These are phyloP conservation scores for Labeo rohita DNA, from an alignment of 2,113 vertebrate genomes.

Conservation along the genomic window DNA sequence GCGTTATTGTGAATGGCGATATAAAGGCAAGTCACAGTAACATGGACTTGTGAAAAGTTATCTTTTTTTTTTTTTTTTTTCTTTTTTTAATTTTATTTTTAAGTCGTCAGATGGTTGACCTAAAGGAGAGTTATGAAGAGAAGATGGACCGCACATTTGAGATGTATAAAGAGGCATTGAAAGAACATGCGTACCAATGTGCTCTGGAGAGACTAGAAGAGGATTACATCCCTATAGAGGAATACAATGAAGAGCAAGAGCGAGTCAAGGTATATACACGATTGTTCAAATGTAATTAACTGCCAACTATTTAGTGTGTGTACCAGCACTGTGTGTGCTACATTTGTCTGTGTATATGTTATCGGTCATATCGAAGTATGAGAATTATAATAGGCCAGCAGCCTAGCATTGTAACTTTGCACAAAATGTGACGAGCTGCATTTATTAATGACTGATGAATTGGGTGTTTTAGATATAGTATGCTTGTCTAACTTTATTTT, in stretches of 20 bases:
- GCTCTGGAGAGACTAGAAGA: conserved; percentile 85
- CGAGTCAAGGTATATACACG: conserved; percentile 78
- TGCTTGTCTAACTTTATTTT: neutral
- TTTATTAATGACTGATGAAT: too few relatives aligned
- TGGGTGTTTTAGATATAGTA: neutral
- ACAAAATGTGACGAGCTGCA: too few relatives aligned
- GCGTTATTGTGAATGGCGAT: neutral
- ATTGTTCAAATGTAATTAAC: neutral
- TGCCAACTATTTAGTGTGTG: neutral
- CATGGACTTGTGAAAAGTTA: neutral
- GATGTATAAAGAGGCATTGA: conserved; percentile 90
- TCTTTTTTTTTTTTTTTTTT: neutral
- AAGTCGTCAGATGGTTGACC: conserved; percentile 83
- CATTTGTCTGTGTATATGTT: too few relatives aligned
- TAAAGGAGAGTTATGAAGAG: conserved; percentile 86
- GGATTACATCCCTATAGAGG: conserved; percentile 82
- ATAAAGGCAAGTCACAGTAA: neutral
- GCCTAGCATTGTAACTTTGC: too few relatives aligned
- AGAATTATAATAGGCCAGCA: neutral
- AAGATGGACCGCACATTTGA: conserved; percentile 88
- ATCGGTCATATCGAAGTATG: neutral
- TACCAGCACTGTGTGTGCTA: neutral
- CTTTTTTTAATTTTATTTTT: neutral
- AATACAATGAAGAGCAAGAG: conserved; percentile 82
- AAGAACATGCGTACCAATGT: conserved; percentile 85